These are phyloP conservation scores for Struthidea cinerea DNA, from an alignment of 2,113 vertebrate species.

Conservation along the genomic window DNA sequence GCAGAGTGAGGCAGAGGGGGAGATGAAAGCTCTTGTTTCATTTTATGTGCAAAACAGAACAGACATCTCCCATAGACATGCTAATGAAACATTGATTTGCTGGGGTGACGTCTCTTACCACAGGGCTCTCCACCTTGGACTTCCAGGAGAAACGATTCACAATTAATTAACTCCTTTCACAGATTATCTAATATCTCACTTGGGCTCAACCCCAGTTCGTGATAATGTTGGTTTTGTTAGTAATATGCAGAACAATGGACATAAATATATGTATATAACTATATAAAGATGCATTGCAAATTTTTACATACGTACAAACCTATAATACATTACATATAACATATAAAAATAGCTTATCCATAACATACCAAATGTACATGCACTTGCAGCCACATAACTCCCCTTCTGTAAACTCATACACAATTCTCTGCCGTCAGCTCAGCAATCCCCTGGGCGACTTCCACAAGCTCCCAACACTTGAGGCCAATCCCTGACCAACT, in stretches of 20 bases:
- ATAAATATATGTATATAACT: not conserved
- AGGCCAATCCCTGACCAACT: not conserved
- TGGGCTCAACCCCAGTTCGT: not conserved
- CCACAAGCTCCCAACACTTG: not conserved
- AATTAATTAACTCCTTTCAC: constrained; percentile 58
- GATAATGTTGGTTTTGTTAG: not conserved
- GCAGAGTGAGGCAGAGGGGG: not conserved
- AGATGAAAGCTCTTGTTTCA: constrained; percentile 61
- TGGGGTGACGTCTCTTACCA: constrained; percentile 60
- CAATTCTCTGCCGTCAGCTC: not conserved
- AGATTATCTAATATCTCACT: constrained; percentile 33
- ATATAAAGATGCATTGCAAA: not conserved
- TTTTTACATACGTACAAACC: not conserved
- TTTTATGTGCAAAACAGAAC: constrained; percentile 83
- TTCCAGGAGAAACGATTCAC: constrained; percentile 50
- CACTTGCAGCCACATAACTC: not conserved
- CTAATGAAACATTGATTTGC: constrained; percentile 82
- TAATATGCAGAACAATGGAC: not conserved
- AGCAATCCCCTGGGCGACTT: not conserved
- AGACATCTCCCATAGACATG: constrained; percentile 86
- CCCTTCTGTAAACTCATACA: not conserved
- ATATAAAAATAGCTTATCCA: not conserved
- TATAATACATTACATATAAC: not conserved
- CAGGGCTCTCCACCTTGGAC: constrained; percentile 43
- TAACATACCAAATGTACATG: not conserved